Evolutionary conservation across 2,797 vertebrate species (phyloP).

Genomic region (Rhinophrynus dorsalis): DNA sequence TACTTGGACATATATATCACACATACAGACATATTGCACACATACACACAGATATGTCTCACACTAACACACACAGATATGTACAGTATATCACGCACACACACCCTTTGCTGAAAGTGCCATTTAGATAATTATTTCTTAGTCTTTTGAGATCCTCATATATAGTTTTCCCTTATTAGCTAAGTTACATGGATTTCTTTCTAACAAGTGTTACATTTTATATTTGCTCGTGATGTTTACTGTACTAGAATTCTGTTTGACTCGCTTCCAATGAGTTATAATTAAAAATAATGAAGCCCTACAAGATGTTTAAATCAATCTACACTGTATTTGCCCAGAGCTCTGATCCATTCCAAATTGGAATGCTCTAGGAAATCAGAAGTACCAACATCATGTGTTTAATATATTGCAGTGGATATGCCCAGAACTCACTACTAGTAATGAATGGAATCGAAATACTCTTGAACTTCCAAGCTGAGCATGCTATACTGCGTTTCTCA

Average conservation of each 20-base stretch:
- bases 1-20: too few relatives aligned
- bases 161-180: constrained; percentile 14
- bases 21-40: too few relatives aligned
- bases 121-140: constrained; percentile 6
- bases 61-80: too few relatives aligned
- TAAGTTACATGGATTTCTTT: not conserved
- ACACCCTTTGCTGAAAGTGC: too few relatives aligned
- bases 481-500: not conserved
- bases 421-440: constrained; percentile 58
- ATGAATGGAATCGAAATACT: constrained; percentile 58
- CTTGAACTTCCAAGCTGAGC: constrained; percentile 3
- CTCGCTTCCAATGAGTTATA: not conserved
- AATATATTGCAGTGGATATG: constrained; percentile 47
- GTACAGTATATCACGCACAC: too few relatives aligned
- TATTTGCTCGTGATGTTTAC: not conserved
- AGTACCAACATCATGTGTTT: constrained; percentile 31
- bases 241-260: not conserved
- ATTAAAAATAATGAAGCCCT: constrained; percentile 38
- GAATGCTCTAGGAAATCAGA: constrained; percentile 39
- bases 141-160: not conserved
- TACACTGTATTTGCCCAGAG: constrained; percentile 32
- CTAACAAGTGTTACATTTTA: not conserved
- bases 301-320: constrained; percentile 37
- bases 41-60: too few relatives aligned
- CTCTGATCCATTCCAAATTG: constrained; percentile 37